Base-by-base conservation (phyloP, 2,113 vertebrate genomes). In the Notothenia rossii region DNA sequence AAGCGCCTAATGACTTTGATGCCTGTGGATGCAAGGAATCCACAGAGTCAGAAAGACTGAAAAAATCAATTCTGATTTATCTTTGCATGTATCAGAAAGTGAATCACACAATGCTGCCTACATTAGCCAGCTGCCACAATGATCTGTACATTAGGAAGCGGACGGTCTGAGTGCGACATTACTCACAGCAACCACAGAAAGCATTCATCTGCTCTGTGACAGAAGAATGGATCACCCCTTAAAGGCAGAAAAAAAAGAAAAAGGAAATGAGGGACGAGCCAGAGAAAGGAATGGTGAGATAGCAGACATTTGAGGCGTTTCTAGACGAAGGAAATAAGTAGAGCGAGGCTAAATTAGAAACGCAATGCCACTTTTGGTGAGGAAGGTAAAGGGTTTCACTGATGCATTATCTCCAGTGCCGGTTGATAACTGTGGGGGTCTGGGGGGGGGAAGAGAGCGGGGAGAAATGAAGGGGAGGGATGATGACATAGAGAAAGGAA, bases 381-480 rank as follows among this genome's bases (percentile, higher is more conserved):
- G 72, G 72, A 76, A 62, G 1, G 81, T 79, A 59, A 65, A 7
- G 59, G 48, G 61, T 75, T 82, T 87, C 80, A 86, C 67, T 70
- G 83, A 88, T 85, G 78, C 25, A 25, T 40, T 12, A 74, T 72
- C 70, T 64, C 25, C 50, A 59, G 56, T 5, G 29, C 43, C 2
- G 8, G 75, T 51, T 56, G 69, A 82, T 61, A 25, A 71, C 75
- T 81, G 59, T 43, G 43, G 62, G 14, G 45, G 69, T 15, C 33
- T 10, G 60, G 60, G 56, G 67, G 67, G 50, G 61, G 43, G 53
- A 56, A 25, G 60, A 58, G 45, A 63, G 63, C 7, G 12, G 65
- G 54, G 13, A 36, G 65, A 77, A 61, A 73, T 8, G 76, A 50
- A 75, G 59, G 60, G 63, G 63, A 64, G 51, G 59, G 1, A 36